Base-by-base conservation (phyloP, 2,113 vertebrate species). In the Saccopteryx leptura region DNA sequence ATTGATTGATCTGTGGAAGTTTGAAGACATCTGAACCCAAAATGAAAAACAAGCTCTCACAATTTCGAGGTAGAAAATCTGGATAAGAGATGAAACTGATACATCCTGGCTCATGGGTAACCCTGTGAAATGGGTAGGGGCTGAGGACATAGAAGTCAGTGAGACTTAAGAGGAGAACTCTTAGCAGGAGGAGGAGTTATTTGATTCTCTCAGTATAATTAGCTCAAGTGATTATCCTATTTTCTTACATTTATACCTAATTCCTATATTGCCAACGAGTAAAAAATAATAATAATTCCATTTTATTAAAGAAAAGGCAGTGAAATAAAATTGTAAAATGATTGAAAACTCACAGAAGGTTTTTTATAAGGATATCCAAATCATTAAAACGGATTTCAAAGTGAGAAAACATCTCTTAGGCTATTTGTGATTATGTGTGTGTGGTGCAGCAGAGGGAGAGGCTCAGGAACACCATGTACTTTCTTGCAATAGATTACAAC, bases 371-470 rank as follows among this genome's bases (percentile, higher is more conserved):
- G 31, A 17, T 48, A 66, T 54, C 1, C 19, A 75, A 61, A 61
- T 58, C 28, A 86, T n/a, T 39, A 18, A 61, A 86, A 78, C 48
- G 26, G n/a, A 33, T 33, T 90, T 50, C 63, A 78, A 87, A 39
- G 17, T 68, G 9, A 66, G 63, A 75, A 63, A 3, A 68, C 2
- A 68, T 50, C 2, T n/a, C 78, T 65, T n/a, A 52, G 0, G 24
- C 31, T 88, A 76, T 66, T 88, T 93, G 52, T 89, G 2, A 39
- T 52, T 26, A 12, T 17, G 0, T 13, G 15, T 65, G 9, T 28
- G 7, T 21, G 1, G 39, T 50, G 0, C 19, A 1, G 3, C 19
- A 11, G 14, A 0, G 4, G 0, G 12, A 26, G 21, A 11, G 61
- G 14, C 21, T 63, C 33, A 56, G 21, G 28, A 5, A 7, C 18